phyloP scores from a whole-genome alignment of 2,113 vertebrate genomes.

The Pseudorasbora parva region DNA sequence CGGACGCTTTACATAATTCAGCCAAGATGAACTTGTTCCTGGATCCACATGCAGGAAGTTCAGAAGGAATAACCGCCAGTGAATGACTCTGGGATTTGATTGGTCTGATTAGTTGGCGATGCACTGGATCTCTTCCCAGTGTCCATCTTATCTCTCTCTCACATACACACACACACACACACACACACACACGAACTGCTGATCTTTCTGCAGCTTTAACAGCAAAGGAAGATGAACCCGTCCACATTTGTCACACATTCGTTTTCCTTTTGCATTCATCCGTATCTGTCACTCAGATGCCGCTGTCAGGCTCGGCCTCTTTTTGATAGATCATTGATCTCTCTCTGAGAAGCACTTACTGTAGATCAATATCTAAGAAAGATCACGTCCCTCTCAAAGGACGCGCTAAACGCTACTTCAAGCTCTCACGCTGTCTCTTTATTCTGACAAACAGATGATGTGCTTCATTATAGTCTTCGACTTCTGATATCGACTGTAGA shows the following conservation, averaged over 20 bases:
- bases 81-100: background rate
- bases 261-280: slow-evolving; percentile 8
- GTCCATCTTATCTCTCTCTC: background rate
- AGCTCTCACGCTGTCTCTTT: background rate
- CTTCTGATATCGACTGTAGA: background rate
- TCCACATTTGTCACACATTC: slow-evolving; percentile 9
- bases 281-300: background rate
- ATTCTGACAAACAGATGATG: slow-evolving; percentile 5
- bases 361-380: slow-evolving; percentile 35
- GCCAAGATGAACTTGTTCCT: background rate
- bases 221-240: background rate
- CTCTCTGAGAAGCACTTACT: slow-evolving; percentile 18
- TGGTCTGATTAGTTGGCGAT: background rate
- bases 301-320: background rate
- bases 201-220: background rate
- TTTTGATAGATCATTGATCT: slow-evolving; percentile 39
- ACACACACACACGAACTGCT: background rate
- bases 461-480: background rate
- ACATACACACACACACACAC: background rate
- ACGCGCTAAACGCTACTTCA: slow-evolving; percentile 7
- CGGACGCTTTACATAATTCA: background rate
- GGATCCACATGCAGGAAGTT: background rate
- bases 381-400: slow-evolving; percentile 15
- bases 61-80: background rate
- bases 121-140: background rate